Evolutionary conservation across 2,113 vertebrate genomes (phyloP).

Genomic region (Cephalopholis sonnerati): DNA sequence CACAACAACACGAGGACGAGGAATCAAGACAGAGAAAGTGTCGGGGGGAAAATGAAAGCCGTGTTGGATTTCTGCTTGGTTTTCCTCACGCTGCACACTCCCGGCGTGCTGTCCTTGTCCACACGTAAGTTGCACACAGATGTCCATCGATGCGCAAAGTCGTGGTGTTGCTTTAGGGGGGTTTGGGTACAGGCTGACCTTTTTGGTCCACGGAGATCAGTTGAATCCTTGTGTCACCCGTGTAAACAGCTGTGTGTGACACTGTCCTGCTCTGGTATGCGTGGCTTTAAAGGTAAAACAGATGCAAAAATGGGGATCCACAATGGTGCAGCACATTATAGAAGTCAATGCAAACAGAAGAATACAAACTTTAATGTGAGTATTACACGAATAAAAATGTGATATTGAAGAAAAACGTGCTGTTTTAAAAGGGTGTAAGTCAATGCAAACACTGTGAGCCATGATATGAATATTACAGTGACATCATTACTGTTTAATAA

Average conservation of each 20-base stretch:
- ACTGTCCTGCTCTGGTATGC: constrained; percentile 14
- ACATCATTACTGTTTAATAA: not conserved
- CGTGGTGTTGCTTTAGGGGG: not conserved
- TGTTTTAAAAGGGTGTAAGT: not conserved
- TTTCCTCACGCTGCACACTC: constrained; percentile 77
- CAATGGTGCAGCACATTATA: not conserved
- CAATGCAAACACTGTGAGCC: not conserved
- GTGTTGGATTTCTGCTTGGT: constrained; percentile 70
- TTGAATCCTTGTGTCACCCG: constrained; percentile 40
- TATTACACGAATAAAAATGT: not conserved
- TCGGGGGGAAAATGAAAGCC: constrained; percentile 66
- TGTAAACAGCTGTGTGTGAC: constrained; percentile 49
- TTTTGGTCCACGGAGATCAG: not conserved
- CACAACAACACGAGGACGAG: constrained; percentile 61
- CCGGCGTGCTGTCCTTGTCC: constrained; percentile 81
- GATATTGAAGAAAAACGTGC: not conserved
- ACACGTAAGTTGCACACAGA: constrained; percentile 84
- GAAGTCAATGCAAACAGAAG: not conserved
- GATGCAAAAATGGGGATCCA: not conserved
- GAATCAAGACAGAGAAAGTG: constrained; percentile 7
- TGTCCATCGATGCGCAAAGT: constrained; percentile 63
- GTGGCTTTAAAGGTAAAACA: not conserved
- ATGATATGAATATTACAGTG: not conserved
- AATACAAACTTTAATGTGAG: not conserved
- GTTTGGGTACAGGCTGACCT: not conserved